Conservation (phyloP, 2,888 invertebrate genomes). For the Tuberolachnus salignus region DNA sequence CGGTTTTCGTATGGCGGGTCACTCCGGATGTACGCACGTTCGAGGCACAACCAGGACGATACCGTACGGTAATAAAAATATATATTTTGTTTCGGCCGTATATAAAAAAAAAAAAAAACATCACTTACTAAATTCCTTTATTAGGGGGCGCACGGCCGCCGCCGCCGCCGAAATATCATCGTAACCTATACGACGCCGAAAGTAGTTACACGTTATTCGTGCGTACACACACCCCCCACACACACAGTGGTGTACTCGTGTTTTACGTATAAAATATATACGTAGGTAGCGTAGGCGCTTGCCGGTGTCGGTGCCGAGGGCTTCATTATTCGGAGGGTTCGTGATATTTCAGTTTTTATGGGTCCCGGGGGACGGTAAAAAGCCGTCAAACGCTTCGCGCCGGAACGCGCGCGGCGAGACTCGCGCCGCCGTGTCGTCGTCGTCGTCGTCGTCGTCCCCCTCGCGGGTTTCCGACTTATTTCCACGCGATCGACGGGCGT, state of each 20-base stretch:
- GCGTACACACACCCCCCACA: too few species aligned
- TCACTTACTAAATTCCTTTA: too few species aligned
- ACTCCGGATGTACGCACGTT: too few species aligned
- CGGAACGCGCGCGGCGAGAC: neutral
- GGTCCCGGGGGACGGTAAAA: constrained; percentile 31
- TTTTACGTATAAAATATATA: neutral
- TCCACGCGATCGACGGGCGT: neutral
- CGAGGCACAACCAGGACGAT: too few species aligned
- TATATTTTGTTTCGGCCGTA: too few species aligned
- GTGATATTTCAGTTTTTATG: constrained; percentile 53
- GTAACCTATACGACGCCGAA: too few species aligned
- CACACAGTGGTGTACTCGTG: neutral
- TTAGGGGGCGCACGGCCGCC: too few species aligned
- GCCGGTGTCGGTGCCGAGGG: constrained; percentile 9
- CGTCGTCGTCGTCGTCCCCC: neutral
- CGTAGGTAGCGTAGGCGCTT: neutral
- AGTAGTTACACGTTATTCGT: too few species aligned
- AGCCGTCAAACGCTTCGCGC: constrained; percentile 48
- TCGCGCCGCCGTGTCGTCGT: neutral
- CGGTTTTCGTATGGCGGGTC: too few species aligned
- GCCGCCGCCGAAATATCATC: too few species aligned
- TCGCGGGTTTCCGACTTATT: neutral
- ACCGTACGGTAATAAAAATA: too few species aligned
- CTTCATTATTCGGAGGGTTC: constrained; percentile 33
- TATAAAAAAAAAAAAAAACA: too few species aligned